Percentiles rank a stretch among this genome's conserved stretches.
phyloP scores from a whole-genome alignment of 2,113 vertebrate species.

The Tiliqua scincoides region DNA sequence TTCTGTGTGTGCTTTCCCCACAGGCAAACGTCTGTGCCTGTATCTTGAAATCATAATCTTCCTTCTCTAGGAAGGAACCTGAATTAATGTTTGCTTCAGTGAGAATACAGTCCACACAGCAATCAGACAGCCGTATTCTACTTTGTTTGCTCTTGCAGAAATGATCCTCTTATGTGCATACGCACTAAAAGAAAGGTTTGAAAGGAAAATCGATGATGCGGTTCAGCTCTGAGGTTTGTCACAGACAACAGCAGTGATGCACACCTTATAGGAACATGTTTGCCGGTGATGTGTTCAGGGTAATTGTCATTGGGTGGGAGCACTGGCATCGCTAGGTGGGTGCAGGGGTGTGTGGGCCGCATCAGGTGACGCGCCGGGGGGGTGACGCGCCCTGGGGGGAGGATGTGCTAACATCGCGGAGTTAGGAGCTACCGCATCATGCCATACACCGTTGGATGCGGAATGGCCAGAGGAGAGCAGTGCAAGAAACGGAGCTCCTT shows the following conservation, averaged over 20 bases:
- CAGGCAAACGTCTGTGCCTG: conserved; percentile 8
- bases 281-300: conserved; percentile 18
- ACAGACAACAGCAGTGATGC: neutral
- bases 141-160: conserved; percentile 36
- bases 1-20: neutral
- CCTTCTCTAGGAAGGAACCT: conserved; percentile 64
- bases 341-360: too few species aligned
- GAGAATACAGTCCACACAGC: conserved; percentile 51
- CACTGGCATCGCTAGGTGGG: too few species aligned
- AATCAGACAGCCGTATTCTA: conserved; percentile 53
- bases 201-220: conserved; percentile 20
- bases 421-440: too few species aligned
- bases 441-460: too few species aligned
- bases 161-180: neutral
- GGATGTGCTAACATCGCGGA: too few species aligned
- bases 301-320: too few species aligned
- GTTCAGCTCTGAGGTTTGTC: conserved; percentile 27
- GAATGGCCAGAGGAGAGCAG: too few species aligned
- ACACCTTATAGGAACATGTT: fast-evolving
- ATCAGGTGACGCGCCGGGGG: too few species aligned
- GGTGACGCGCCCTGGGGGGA: too few species aligned
- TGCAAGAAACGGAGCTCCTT: too few species aligned
- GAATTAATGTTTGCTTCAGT: conserved; percentile 63
- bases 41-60: conserved; percentile 48
- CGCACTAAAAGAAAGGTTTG: neutral